Base-by-base conservation (phyloP, 2,113 vertebrate species). In the Phycodurus eques region DNA sequence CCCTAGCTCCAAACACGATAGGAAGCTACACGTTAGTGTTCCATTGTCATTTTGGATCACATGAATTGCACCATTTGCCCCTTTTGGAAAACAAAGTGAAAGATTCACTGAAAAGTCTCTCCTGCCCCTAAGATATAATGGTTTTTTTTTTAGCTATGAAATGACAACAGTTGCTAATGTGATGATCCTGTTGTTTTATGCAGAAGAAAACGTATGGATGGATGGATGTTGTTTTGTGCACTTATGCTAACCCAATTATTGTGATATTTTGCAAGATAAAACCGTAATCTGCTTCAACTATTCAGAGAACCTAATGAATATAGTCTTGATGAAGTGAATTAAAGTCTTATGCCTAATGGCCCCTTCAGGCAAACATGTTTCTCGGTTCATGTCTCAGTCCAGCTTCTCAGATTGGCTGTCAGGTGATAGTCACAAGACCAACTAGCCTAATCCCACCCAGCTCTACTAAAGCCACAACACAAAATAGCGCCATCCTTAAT, bases 381-480 rank as follows among this genome's bases (percentile, higher is more conserved):
- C 72, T 72, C 62, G 56, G 57, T 47, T 42, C 70, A 73, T 61
- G 64, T 71, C 64, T 74, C 35, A 74, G 73, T 70, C 59, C 53
- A 51, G 65, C 72, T 78, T 33, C 76, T 68, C 33, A 69, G 76
- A 74, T 67, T 67, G 56, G 77, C 71, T 70, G 90, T 93, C 93
- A 94, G 91, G 87, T 93, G 93, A 92, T 87, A 68, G 83, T 89
- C 93, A 94, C 88, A 89, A 90, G 93, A 92, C 91, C 79, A 8
- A 5, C 43, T n/a, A 63, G 33, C 53, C 76, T 91, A 93, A 93
- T 94, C 92, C 90, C 67, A 60, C 70, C 17, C 57, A 47, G 72
- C 69, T 47, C 63, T 85, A 84, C 86, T 84, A 80, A 87, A 86
- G 82, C 74, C 68, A 43, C 68, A 78, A 35, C 68, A 83, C 69